phyloP scores from a whole-genome alignment of 2,888 invertebrate genomes.

The Hypercompe scribonia region DNA sequence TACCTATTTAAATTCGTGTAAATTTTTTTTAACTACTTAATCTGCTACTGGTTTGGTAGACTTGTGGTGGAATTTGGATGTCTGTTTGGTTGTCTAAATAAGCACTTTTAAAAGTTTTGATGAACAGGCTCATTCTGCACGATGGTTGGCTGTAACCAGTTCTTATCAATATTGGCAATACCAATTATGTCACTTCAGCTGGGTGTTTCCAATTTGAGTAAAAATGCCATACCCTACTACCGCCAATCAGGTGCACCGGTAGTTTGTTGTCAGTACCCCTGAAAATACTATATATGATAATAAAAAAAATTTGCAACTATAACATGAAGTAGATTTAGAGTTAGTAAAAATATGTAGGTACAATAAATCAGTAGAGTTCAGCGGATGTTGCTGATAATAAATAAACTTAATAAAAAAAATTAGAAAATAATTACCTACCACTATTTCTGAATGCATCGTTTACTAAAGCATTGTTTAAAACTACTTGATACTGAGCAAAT shows the following conservation, averaged over 20 bases:
- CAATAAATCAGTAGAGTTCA: not conserved
- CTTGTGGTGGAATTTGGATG: no score
- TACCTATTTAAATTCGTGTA: no score
- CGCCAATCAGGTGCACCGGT: not conserved
- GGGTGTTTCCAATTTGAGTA: not conserved
- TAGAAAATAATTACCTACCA: not conserved
- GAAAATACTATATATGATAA: not conserved
- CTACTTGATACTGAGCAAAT: constrained; percentile 13
- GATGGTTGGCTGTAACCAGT: no score
- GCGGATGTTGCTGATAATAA: not conserved
- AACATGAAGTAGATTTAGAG: not conserved
- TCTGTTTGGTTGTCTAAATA: no score
- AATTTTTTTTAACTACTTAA: no score
- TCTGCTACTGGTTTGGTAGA: no score
- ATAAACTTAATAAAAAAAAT: not conserved
- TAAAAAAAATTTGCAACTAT: not conserved
- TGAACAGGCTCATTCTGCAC: no score
- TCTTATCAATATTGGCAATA: not conserved
- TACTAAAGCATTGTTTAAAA: not conserved
- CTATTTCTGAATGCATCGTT: not conserved
- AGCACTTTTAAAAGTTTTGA: not conserved
- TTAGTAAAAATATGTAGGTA: not conserved
- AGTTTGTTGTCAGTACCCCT: not conserved
- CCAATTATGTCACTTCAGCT: not conserved
- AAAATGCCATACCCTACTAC: not conserved